Evolutionary conservation across 2,113 vertebrate species (phyloP), one percentile per base, ranked within the genome.

Genomic region (Spermophilus dauricus): DNA sequence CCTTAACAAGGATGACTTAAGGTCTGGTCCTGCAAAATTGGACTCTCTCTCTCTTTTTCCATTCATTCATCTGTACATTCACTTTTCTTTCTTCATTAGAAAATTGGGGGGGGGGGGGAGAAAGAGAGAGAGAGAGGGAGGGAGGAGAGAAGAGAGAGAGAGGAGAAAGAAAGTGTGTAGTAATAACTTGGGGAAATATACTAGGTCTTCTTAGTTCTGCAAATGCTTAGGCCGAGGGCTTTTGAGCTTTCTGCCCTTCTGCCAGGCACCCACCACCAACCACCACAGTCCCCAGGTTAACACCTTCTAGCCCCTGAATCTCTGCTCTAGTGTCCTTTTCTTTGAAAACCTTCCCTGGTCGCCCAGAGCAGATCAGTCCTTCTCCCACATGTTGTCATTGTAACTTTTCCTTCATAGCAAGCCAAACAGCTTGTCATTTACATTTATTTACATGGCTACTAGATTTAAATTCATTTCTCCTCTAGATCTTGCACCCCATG

Each of bases 251-350:
- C 34, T 61, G 53, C 30, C 11, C 37, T 61, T 89, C 72, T n/a
- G 28, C 69, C 22, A 12, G 4, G 45, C 32, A n/a, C 39, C 42
- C 2, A 37, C 16, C 28, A n/a, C 26, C 0, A 1, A 4, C 34
- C 10, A 10, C 32, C 7, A 20, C n/a, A 0, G 4, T 8, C 2
- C 28, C 26, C 32, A 32, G 13, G 13, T 32, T 73, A 61, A 67
- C 17, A 37, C 14, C 39, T 72, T 34, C 81, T 61, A 37, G 5
- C 9, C 39, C 30, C 7, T 4, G 39, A 26, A 24, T 67, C 61
- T 61, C 61, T 24, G 39, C 63, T 75, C 77, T 34, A 39, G 42
- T 30, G 20, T n/a, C 58, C n/a, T 69, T 70, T 84, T 34, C 58
- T 73, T 2, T 18, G 82, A 58, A 39, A 51, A 20, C 39, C 28